Evolutionary conservation across 2,888 invertebrate species (phyloP).

Genomic region (Mellilla xanthometata): DNA sequence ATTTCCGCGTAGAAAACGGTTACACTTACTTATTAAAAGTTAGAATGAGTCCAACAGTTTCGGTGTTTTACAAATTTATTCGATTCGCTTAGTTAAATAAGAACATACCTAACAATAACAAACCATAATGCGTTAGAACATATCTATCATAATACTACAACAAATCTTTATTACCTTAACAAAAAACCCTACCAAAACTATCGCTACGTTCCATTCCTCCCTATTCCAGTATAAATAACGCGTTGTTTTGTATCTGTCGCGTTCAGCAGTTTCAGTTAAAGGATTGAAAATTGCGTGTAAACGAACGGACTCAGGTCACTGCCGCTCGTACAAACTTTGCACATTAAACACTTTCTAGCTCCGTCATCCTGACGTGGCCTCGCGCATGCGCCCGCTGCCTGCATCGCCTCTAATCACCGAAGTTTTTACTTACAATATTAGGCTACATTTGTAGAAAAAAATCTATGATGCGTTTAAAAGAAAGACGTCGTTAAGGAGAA

Average conservation of each 20-base stretch:
- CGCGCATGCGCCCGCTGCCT: slow-evolving; percentile 45
- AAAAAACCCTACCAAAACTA: too few relatives aligned
- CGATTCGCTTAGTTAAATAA: too few relatives aligned
- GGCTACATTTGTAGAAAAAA: too few relatives aligned
- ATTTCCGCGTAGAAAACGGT: too few relatives aligned
- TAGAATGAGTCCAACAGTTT: too few relatives aligned
- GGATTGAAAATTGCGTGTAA: slow-evolving; percentile 44
- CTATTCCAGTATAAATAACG: slow-evolving; percentile 4
- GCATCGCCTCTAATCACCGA: slow-evolving; percentile 13
- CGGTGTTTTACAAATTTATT: too few relatives aligned
- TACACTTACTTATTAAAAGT: too few relatives aligned
- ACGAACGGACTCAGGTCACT: slow-evolving; percentile 47
- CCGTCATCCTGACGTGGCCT: slow-evolving; percentile 37
- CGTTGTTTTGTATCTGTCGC: slow-evolving; percentile 14
- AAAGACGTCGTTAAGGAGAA: neutral
- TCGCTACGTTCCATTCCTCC: too few relatives aligned
- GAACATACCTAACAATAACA: too few relatives aligned
- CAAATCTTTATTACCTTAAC: too few relatives aligned
- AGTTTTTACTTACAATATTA: slow-evolving; percentile 2
- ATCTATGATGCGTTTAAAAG: neutral
- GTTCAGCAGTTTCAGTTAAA: slow-evolving; percentile 19
- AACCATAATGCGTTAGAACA: too few relatives aligned
- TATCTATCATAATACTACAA: too few relatives aligned
- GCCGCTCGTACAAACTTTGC: slow-evolving; percentile 57
- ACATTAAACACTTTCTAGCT: slow-evolving; percentile 59